A percentile compares a stretch with the other conserved stretches of the same genome.
phyloP scores from a whole-genome alignment of 2,797 vertebrate species.

The Cyprinella venusta region DNA sequence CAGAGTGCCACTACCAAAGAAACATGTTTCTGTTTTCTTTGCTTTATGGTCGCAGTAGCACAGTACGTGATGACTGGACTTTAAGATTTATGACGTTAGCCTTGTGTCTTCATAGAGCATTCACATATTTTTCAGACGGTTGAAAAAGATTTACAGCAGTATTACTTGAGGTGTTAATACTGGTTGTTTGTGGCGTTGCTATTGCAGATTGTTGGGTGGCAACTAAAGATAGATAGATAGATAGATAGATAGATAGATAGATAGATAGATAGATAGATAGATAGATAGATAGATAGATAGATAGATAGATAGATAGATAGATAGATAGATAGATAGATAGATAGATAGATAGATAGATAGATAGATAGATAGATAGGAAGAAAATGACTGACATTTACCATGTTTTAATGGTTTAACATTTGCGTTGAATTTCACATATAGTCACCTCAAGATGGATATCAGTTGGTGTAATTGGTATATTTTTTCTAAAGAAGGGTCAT shows the following conservation, averaged over 20 bases:
- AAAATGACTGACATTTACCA: constrained; percentile 22
- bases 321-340: background rate
- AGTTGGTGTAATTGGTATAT: background rate
- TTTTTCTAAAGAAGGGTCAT: background rate
- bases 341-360: background rate
- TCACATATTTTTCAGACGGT: background rate
- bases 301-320: background rate
- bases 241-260: background rate
- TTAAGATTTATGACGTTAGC: background rate
- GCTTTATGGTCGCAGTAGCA: constrained; percentile 11
- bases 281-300: background rate
- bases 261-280: background rate
- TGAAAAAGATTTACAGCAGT: background rate
- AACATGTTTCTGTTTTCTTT: constrained; percentile 20
- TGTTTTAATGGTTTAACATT: constrained; percentile 45
- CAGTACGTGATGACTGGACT: background rate
- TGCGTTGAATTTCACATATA: background rate
- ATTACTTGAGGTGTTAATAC: background rate
- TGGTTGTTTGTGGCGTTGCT: background rate
- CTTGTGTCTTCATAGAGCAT: background rate
- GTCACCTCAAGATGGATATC: constrained; percentile 15
- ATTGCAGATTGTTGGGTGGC: background rate
- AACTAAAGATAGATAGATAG: background rate
- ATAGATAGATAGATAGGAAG: background rate
- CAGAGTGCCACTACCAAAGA: constrained; percentile 42